Conservation (phyloP, 2,888 invertebrate species). For the Microctonus brassicae region DNA sequence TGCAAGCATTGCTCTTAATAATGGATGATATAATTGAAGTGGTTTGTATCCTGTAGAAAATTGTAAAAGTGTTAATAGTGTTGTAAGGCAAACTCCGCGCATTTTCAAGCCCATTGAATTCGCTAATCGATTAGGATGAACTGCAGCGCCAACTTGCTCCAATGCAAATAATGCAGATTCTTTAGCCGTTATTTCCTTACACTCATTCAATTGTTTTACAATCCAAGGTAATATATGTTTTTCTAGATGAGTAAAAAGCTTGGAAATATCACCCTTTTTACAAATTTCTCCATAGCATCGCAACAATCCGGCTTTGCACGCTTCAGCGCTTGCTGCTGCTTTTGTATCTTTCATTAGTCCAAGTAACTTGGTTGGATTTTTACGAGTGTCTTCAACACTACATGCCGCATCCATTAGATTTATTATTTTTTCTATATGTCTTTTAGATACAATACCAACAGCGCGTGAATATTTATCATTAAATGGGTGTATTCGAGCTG, state of each 20-base stretch:
- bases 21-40: constrained; percentile 58
- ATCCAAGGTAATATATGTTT: constrained; percentile 60
- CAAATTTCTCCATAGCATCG: constrained; percentile 61
- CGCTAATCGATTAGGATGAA: constrained; percentile 55
- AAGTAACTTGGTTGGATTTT: constrained; percentile 58
- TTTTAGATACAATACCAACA: constrained; percentile 59
- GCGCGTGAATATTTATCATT: constrained; percentile 56
- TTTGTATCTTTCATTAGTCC: constrained; percentile 61
- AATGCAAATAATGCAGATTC: constrained; percentile 61
- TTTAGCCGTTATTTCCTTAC: constrained; percentile 56
- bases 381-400: constrained; percentile 53
- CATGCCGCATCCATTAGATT: constrained; percentile 58
- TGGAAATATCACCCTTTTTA: constrained; percentile 47
- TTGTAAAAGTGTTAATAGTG: constrained; percentile 57
- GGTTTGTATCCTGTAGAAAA: constrained; percentile 59
- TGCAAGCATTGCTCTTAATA: constrained; percentile 57
- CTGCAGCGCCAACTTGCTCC: constrained; percentile 59
- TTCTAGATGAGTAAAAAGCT: constrained; percentile 53
- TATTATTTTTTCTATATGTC: constrained; percentile 54
- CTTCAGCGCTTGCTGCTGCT: constrained; percentile 60
- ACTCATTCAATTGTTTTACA: constrained; percentile 57
- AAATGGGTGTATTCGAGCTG: constrained; percentile 49
- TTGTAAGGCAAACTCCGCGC: constrained; percentile 55
- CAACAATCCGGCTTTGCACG: constrained; percentile 59
- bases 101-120: constrained; percentile 53